A percentile compares a stretch with the other conserved stretches of the same genome.
Evolutionary conservation across 2,113 vertebrate species (phyloP).

Genomic region (Lepisosteus osseus): DNA sequence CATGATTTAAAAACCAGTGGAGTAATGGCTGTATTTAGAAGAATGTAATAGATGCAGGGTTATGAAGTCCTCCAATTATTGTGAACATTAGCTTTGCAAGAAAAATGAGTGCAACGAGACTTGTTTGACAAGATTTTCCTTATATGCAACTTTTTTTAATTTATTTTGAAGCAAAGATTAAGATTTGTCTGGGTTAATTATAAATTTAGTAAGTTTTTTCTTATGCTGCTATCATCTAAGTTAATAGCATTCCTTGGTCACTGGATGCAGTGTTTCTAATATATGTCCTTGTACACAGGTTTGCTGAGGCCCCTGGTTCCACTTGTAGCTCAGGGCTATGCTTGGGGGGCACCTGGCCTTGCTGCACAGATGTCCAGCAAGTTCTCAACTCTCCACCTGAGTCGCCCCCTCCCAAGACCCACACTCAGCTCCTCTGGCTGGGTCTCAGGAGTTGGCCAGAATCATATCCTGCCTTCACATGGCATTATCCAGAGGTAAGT

Average conservation of each 20-base stretch:
- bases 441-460: not conserved
- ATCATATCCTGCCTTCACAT: not conserved
- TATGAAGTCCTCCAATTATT: too few relatives aligned
- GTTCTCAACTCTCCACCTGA: slow-evolving; percentile 1
- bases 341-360: not conserved
- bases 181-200: too few relatives aligned
- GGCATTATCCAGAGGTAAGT: slow-evolving; percentile 14
- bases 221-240: too few relatives aligned
- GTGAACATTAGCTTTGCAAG: too few relatives aligned
- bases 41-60: too few relatives aligned
- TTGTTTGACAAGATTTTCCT: too few relatives aligned
- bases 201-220: too few relatives aligned
- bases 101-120: too few relatives aligned
- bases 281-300: not conserved
- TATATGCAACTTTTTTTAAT: too few relatives aligned
- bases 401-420: not conserved
- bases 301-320: slow-evolving; percentile 7
- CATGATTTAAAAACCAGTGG: too few relatives aligned
- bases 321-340: not conserved
- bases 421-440: not conserved
- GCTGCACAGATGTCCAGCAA: not conserved
- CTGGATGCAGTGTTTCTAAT: not conserved
- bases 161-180: too few relatives aligned
- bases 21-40: too few relatives aligned
- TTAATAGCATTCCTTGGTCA: not conserved